Evolutionary conservation across 2,797 vertebrate genomes (phyloP), one percentile per base, ranked within the genome.

Genomic region (Sardinella longiceps): DNA sequence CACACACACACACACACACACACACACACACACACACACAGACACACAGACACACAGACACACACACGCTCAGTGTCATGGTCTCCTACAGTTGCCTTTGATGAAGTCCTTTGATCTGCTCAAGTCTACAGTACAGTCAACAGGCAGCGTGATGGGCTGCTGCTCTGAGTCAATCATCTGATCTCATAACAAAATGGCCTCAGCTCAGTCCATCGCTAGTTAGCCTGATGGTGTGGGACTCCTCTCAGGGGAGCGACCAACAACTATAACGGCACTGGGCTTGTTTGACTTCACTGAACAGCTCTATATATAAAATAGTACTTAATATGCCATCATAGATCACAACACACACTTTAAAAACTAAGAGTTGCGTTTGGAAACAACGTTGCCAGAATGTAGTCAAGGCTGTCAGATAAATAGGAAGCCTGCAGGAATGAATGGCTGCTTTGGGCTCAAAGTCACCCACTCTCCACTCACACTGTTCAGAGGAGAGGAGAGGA

Each of bases 271-370:
- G 66, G 37, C 12, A 81, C 63, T 4, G 51, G 10, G 83, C 39
- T 86, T 37, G 33, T 39, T 86, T 37, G 33, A 43, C 28, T 81
- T 12, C 51, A 82, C 66, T 48, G 77, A 87, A 45, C n/a, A 74
- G 84, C 43, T 43, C 7, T 43, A 43, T 43, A 43, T 4, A 43
- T 4, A 43, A 43, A 43, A 43, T 4, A 43, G 43, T 43, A 43
- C 43, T 43, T 43, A 43, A 43, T 43, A 4, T 4, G 43, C 43
- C 43, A 43, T 43, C 7, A 43, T 7, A 43, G 7, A 4, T 43
- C 43, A 43, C 43, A 43, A 43, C 4, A 43, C 43, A 43, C n/a
- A 37, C 66, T 37, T 70, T 70, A 14, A 37, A 37, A 37, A 70
- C 60, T 25, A 63, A 7, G 60, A 63, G 15, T 56, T 53, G 50